Base-by-base conservation (phyloP, 2,113 vertebrate genomes). In the Megatriorchis doriae region DNA sequence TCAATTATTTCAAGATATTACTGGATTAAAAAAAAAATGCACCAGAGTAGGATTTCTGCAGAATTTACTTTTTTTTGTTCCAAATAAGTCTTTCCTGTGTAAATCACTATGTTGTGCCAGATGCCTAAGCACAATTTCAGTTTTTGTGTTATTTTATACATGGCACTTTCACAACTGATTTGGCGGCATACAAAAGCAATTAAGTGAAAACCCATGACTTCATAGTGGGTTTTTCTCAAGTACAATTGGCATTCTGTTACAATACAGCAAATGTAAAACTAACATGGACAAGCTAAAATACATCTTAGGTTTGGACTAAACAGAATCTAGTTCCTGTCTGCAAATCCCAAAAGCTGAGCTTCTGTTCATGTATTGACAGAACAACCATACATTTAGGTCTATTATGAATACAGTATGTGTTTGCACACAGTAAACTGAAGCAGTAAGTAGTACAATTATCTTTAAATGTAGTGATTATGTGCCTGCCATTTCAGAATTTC, bases 401-500 rank as follows among this genome's bases (percentile, higher is more conserved):
- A 38, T 96, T 95, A 95, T 88, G 79, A 88, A 83, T 80, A 79
- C 56, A 90, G 42, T 74, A 72, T 53, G 42, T 96, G 90, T 90
- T 96, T 95, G 56, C 85, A 82, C 63, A 93, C 70, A 92, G 63
- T 93, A 94, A 81, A 45, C 80, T 82, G 66, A 97, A 97, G 50
- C 81, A 88, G 47, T 71, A 88, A 85, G 15, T 95, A 72, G 85
- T 66, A 86, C 34, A 59, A 86, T 89, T 96, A 88, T 63, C 66
- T 90, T 93, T 88, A 74, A 88, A 78, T 70, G 52, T 75, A 85
- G 86, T 95, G 78, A 42, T 91, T 81, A 66, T 66, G 70, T 96
- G 81, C 77, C 88, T 95, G 81, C 71, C 82, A 81, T 94, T 94
- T 95, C 85, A 85, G 87, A 91, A 84, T 86, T 96, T 96, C 92